phyloP scores from a whole-genome alignment of 2,888 invertebrate genomes.

The Polydrusus pterygomalis region DNA sequence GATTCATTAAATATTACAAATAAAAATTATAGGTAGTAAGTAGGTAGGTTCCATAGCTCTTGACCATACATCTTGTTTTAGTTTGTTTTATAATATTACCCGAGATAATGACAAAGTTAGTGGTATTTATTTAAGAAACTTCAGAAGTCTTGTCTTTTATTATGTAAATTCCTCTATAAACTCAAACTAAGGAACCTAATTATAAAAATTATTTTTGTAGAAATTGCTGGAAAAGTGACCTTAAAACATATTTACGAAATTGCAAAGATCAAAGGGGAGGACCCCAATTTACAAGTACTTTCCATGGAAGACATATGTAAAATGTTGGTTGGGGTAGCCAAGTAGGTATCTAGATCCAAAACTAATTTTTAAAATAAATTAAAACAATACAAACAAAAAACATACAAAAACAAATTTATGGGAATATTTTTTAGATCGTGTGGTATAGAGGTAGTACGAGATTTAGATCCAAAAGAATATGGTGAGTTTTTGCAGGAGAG shows the following conservation, averaged over 20 bases:
- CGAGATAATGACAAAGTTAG: too few species aligned
- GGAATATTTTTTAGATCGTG: constrained; percentile 72
- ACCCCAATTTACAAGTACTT: constrained; percentile 81
- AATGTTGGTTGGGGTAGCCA: constrained; percentile 84
- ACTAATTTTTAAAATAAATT: not conserved
- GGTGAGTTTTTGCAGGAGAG: constrained; percentile 87
- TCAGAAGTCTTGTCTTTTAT: too few species aligned
- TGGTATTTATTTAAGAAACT: not conserved
- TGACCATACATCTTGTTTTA: too few species aligned
- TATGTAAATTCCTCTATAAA: too few species aligned
- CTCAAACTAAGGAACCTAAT: not conserved
- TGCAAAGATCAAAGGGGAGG: constrained; percentile 94
- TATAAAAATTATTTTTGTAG: constrained; percentile 69
- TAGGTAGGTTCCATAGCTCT: too few species aligned
- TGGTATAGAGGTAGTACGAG: constrained; percentile 89
- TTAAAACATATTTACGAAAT: constrained; percentile 98
- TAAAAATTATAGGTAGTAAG: too few species aligned
- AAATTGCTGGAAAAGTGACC: constrained; percentile 91
- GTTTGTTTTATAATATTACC: too few species aligned
- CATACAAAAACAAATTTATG: too few species aligned
- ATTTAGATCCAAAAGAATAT: constrained; percentile 87
- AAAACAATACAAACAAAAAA: too few species aligned
- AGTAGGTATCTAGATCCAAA: constrained; percentile 65
- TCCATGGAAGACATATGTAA: constrained; percentile 84
- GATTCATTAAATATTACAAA: too few species aligned